Percentiles rank a stretch among this genome's conserved stretches.
Conservation (phyloP, 2,888 invertebrate genomes). For the Eupithecia insigniata region DNA sequence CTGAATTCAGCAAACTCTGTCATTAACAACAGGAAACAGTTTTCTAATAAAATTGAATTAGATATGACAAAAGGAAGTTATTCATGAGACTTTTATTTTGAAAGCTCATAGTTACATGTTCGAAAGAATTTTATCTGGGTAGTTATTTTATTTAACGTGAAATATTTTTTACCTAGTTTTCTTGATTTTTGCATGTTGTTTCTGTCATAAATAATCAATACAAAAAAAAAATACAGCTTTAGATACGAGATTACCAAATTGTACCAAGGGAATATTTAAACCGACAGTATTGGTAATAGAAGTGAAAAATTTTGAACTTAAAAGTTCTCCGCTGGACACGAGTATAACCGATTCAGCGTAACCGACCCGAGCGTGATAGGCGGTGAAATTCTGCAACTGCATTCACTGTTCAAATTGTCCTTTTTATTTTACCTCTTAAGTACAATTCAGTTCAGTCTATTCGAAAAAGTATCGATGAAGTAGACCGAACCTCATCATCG, state of each 20-base stretch:
- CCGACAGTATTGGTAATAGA: not conserved
- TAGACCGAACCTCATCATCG: conserved; percentile 5
- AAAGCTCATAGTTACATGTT: not conserved
- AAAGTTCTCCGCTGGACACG: not conserved
- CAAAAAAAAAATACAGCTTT: not conserved
- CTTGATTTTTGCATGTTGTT: not conserved
- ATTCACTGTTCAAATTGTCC: not conserved
- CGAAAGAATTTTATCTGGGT: conserved; percentile 6
- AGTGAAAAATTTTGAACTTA: not conserved
- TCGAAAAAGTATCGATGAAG: not conserved
- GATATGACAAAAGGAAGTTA: conserved; percentile 45
- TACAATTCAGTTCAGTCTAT: not conserved
- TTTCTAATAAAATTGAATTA: conserved; percentile 46
- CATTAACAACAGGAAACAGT: conserved; percentile 42
- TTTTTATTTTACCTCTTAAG: not conserved
- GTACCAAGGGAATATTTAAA: not conserved
- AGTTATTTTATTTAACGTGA: not conserved
- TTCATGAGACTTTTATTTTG: conserved; percentile 23
- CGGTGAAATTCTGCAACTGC: not conserved
- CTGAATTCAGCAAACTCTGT: conserved; percentile 35
- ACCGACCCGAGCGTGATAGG: not conserved
- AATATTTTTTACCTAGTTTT: not conserved
- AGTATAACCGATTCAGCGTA: not conserved
- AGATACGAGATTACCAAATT: not conserved
- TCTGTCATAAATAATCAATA: not conserved